A percentile compares a stretch with the other conserved stretches of the same genome.
Evolutionary conservation across 2,113 vertebrate species (phyloP).

Genomic region (Salvator merianae): DNA sequence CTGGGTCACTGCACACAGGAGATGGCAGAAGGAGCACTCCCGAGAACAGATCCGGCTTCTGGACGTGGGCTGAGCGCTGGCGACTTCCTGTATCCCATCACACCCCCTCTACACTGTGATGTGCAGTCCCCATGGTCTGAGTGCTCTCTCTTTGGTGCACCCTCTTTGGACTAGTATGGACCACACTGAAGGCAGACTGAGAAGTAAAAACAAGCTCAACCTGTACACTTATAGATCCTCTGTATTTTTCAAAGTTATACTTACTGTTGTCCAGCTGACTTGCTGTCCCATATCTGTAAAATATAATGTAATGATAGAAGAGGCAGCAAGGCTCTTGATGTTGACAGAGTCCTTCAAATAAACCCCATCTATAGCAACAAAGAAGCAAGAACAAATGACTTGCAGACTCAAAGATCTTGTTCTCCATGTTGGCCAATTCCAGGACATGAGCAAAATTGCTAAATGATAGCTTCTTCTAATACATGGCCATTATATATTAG

Average conservation of each 20-base stretch:
- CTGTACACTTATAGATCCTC: background rate
- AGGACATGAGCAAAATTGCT: background rate
- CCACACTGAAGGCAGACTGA: too few relatives aligned
- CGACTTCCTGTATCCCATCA: too few relatives aligned
- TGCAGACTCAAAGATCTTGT: too few relatives aligned
- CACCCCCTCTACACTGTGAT: too few relatives aligned
- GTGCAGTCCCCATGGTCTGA: too few relatives aligned
- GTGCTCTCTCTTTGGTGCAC: too few relatives aligned
- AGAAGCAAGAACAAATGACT: background rate
- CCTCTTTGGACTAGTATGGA: too few relatives aligned
- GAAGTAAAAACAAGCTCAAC: too few relatives aligned
- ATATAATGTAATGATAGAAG: conserved; percentile 78
- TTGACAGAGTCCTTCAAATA: conserved; percentile 72
- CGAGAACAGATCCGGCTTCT: too few relatives aligned
- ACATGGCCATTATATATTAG: background rate
- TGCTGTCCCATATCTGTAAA: conserved; percentile 81
- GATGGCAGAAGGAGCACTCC: too few relatives aligned
- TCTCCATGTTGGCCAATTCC: background rate
- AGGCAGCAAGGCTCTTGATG: conserved; percentile 71
- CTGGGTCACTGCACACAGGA: too few relatives aligned
- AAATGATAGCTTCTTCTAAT: background rate
- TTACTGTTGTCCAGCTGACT: conserved; percentile 81
- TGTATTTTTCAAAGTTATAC: conserved; percentile 40
- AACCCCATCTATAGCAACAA: conserved; percentile 63
- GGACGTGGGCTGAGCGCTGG: too few relatives aligned